Conservation (phyloP, 2,797 vertebrate genomes). For the Trematomus bernacchii region DNA sequence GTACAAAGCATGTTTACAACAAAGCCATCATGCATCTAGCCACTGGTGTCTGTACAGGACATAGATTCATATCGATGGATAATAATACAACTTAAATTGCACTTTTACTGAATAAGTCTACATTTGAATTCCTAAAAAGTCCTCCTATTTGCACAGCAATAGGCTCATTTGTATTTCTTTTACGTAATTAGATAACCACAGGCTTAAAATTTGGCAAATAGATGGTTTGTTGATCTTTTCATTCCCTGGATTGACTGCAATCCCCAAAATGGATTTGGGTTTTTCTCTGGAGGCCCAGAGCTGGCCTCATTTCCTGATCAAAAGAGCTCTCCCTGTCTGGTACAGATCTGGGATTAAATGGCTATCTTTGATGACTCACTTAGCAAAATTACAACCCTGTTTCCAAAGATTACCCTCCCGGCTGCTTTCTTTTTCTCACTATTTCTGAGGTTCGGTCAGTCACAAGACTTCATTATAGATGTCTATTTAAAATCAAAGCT, state of each 20-base stretch:
- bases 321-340: slow-evolving; percentile 77
- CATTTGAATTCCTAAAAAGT: slow-evolving; percentile 13
- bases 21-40: slow-evolving; percentile 8
- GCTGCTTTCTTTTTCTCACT: slow-evolving; percentile 18
- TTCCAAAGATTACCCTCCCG: slow-evolving; percentile 67
- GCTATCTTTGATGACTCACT: slow-evolving; percentile 85
- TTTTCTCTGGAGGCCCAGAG: slow-evolving; percentile 71
- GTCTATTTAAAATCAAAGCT: slow-evolving; percentile 33
- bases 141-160: neutral
- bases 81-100: slow-evolving; percentile 1
- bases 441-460: slow-evolving; percentile 39
- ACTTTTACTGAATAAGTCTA: neutral
- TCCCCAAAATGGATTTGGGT: slow-evolving; percentile 75
- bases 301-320: slow-evolving; percentile 83
- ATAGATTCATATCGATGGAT: neutral
- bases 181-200: slow-evolving; percentile 61
- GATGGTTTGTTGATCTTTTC: slow-evolving; percentile 75
- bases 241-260: slow-evolving; percentile 77
- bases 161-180: slow-evolving; percentile 40
- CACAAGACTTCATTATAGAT: slow-evolving; percentile 58
- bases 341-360: slow-evolving; percentile 85
- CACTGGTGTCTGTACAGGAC: neutral
- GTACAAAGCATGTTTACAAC: slow-evolving; percentile 33
- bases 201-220: slow-evolving; percentile 64
- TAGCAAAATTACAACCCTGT: slow-evolving; percentile 82